Conservation (phyloP, 2,113 vertebrate genomes). For the Aegotheles bennettii region DNA sequence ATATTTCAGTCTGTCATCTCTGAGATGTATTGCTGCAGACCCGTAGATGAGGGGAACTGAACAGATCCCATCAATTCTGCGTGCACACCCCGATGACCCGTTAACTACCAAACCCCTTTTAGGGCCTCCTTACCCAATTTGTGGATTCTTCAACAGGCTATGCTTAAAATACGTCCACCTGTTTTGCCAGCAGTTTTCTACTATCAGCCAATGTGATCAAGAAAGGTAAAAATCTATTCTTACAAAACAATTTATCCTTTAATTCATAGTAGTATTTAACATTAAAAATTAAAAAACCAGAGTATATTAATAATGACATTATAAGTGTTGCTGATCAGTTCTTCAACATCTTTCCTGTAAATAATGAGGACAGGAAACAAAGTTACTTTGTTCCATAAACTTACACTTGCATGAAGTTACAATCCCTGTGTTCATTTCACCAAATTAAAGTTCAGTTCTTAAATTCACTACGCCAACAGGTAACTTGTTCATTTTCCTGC, state of each 20-base stretch:
- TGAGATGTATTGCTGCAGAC: not conserved
- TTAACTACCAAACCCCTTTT: not conserved
- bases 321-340: not conserved
- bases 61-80: not conserved
- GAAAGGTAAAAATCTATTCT: not conserved
- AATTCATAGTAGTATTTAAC: not conserved
- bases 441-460: not conserved
- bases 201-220: not conserved
- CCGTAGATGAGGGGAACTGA: not conserved
- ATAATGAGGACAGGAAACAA: not conserved
- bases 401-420: not conserved
- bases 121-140: not conserved
- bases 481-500: not conserved
- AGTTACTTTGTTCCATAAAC: not conserved
- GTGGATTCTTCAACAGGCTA: not conserved
- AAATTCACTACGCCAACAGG: not conserved
- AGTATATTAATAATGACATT: not conserved
- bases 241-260: not conserved
- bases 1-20: not conserved
- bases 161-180: not conserved
- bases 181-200: not conserved
- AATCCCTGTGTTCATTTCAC: not conserved
- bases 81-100: not conserved
- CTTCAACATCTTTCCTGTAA: not conserved
- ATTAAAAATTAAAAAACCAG: not conserved